Evolutionary conservation across 2,888 invertebrate species (phyloP).

Genomic region (Ashinkailepas kermadecensis): DNA sequence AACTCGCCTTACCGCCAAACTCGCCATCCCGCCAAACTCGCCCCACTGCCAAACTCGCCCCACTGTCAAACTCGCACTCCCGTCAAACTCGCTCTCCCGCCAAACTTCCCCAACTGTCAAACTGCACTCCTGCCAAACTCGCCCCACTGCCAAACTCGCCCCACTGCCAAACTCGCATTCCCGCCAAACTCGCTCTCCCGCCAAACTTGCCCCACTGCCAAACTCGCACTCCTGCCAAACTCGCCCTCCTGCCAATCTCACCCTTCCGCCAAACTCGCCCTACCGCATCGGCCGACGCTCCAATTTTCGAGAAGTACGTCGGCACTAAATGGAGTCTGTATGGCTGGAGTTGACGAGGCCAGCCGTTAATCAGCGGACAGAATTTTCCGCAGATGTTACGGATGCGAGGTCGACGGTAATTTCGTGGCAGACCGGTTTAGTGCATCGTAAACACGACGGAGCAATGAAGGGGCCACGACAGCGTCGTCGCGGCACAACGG

Average conservation of each 20-base stretch:
- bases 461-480: not conserved
- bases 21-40: not conserved
- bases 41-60: no score
- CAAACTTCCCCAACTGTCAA: no score
- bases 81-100: no score
- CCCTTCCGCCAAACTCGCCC: no score
- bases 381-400: constrained; percentile 5
- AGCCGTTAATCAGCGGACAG: not conserved
- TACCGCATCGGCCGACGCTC: not conserved
- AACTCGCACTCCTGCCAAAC: no score
- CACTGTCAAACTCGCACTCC: not conserved
- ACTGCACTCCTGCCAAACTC: no score
- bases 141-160: no score
- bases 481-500: no score
- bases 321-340: not conserved
- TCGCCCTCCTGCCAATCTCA: not conserved
- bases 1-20: no score
- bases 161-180: no score
- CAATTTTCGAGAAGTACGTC: not conserved
- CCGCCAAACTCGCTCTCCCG: not conserved
- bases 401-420: not conserved
- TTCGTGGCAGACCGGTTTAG: constrained; percentile 1
- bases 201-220: no score
- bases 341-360: not conserved
- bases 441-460: not conserved